Evolutionary conservation across 2,888 invertebrate genomes (phyloP).

Genomic region (Drosophila mettleri): DNA sequence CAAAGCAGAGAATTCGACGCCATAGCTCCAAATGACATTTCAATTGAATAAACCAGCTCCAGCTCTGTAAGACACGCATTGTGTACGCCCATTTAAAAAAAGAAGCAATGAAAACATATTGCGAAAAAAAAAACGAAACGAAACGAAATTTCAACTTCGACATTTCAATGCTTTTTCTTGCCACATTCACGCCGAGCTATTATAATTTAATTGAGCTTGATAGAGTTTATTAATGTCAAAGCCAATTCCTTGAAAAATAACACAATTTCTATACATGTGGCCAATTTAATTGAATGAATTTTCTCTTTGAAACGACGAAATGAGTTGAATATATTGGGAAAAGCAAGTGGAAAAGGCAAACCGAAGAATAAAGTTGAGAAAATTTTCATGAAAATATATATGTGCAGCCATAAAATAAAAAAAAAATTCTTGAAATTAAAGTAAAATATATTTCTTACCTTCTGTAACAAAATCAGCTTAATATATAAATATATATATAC

Average conservation of each 20-base stretch:
- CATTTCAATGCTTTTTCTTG: background rate
- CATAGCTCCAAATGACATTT: slow-evolving; percentile 6
- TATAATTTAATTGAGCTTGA: slow-evolving; percentile 2
- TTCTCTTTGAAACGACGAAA: background rate
- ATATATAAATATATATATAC: too few species aligned
- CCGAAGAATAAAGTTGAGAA: too few species aligned
- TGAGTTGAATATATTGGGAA: background rate
- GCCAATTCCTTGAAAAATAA: slow-evolving; percentile 3
- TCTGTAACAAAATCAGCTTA: too few species aligned
- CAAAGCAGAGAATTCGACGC: slow-evolving; percentile 12
- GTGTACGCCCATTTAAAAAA: background rate
- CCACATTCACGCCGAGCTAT: background rate
- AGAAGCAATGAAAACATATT: background rate
- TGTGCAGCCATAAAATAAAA: too few species aligned
- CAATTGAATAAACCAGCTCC: slow-evolving; percentile 15
- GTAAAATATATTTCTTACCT: too few species aligned
- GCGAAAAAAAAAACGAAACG: background rate
- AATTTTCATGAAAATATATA: too few species aligned
- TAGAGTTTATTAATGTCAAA: slow-evolving; percentile 6
- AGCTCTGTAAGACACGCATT: slow-evolving; percentile 2
- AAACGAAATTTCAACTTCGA: slow-evolving; percentile 4
- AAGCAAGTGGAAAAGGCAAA: background rate
- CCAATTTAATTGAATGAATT: slow-evolving; percentile 6
- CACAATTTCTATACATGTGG: background rate
- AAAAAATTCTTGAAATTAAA: too few species aligned